These are phyloP conservation scores for Leptinotarsa lineolata DNA, from an alignment of 1,140 invertebrate genomes.

Conservation along the genomic window DNA sequence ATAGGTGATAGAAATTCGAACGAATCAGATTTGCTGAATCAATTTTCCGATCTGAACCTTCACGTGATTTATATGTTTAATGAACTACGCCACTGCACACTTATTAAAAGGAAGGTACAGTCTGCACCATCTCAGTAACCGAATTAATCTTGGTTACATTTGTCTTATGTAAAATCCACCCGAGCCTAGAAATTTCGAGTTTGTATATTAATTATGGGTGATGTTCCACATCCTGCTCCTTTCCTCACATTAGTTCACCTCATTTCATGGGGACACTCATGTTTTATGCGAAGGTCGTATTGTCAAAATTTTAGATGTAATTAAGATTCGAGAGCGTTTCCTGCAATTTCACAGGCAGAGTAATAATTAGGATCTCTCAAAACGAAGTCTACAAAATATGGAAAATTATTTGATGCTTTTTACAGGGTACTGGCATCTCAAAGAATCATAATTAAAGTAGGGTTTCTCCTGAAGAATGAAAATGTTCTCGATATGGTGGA, in stretches of 20 bases:
- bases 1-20: too few species aligned
- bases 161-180: conserved; percentile 34
- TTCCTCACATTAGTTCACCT: conserved; percentile 19
- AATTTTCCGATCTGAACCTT: too few species aligned
- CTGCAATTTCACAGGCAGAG: background rate
- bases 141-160: conserved; percentile 38
- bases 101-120: background rate
- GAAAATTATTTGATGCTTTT: too few species aligned
- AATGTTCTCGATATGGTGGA: too few species aligned
- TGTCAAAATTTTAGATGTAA: conserved; percentile 17
- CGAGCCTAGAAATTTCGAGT: conserved; percentile 33
- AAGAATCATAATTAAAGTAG: too few species aligned
- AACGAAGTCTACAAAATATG: too few species aligned
- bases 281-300: conserved; percentile 7
- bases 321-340: conserved; percentile 13
- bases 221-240: conserved; percentile 29
- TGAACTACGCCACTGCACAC: background rate
- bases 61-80: too few species aligned
- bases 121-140: conserved; percentile 32
- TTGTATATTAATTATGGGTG: conserved; percentile 38
- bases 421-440: too few species aligned
- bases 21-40: too few species aligned
- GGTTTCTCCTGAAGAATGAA: too few species aligned
- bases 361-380: background rate
- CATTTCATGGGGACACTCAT: conserved; percentile 14